Base-by-base conservation (phyloP, 1,140 invertebrate genomes). In the Dinothrombium tinctorium region DNA sequence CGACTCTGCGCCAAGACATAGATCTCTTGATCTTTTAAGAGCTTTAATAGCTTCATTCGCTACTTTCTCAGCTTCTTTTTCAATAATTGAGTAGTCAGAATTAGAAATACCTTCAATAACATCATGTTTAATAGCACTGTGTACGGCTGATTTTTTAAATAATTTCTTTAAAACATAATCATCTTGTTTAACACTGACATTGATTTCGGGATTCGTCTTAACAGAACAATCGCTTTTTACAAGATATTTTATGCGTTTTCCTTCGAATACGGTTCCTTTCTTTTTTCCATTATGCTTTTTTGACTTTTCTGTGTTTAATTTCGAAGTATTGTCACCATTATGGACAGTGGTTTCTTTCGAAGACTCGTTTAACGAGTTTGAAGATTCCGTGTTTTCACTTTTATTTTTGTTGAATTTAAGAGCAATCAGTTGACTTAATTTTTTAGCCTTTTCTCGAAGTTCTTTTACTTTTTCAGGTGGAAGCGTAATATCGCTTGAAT, bases 131-230 rank as follows among this genome's bases (percentile, higher is more conserved):
- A 74, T 49, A 3, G 67, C 70, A 35, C 65, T 63, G 40, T 69
- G 61, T 4, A 73, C 56, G n/a, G 59, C 59, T 37, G 70, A 62
- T 59, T 73, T 75, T 29, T 69, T 64, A 50, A 79, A 76, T 26
- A 79, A 54, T 52, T 69, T 74, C 17, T 64, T 57, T 3, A 79
- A 55, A 2, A 79, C 72, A 53, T 77, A 79, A 50, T 76, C 69
- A 59, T 78, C 73, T 50, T 74, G 66, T 22, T 61, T 52, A 23
- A 51, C 49, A 43, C 47, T 56, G 26, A 49, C 36, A 29, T 54
- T 43, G 12, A 49, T 35, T 24, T 51, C 49, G 9, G 48, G 23
- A 17, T 39, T 31, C 33, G 29, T 3, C 37, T 26, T 9, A 11
- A 14, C 15, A 29, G 57, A 53, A 24, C 56, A 41, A 22, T 54